Conservation (phyloP, 2,888 invertebrate species). For the Hedychridium roseum region DNA sequence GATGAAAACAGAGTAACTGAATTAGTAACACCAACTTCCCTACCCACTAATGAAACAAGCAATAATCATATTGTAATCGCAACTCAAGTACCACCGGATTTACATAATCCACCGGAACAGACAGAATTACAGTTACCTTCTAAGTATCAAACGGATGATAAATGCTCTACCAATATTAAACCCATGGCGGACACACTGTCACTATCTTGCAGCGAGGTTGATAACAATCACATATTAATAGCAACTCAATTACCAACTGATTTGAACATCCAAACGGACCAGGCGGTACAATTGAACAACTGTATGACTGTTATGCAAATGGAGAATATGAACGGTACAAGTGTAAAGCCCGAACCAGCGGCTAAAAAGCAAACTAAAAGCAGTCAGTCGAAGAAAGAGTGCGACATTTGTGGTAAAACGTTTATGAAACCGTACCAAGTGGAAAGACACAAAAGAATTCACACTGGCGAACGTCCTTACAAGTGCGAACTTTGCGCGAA, state of each 20-base stretch:
- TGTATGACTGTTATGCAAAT: conserved; percentile 27
- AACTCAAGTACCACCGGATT: conserved; percentile 13
- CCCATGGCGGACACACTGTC: too few relatives aligned
- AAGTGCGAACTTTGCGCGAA: conserved; percentile 68
- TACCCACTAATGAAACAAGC: conserved; percentile 9
- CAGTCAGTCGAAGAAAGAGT: conserved; percentile 42
- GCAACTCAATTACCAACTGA: conserved; percentile 4
- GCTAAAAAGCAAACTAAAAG: background rate
- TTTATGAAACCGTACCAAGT: conserved; percentile 68
- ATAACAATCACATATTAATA: too few relatives aligned
- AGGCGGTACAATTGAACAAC: conserved; percentile 21
- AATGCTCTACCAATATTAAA: too few relatives aligned
- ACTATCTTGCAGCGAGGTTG: too few relatives aligned
- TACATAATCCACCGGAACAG: conserved; percentile 8
- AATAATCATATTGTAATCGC: conserved; percentile 27
- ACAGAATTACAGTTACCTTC: too few relatives aligned
- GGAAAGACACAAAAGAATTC: conserved; percentile 66
- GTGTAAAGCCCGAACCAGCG: background rate
- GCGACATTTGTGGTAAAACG: conserved; percentile 64
- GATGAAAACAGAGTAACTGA: conserved; percentile 26
- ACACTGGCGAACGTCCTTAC: conserved; percentile 70
- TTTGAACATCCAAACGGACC: conserved; percentile 5
- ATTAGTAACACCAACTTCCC: conserved; percentile 13
- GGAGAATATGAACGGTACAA: background rate
- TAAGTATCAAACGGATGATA: too few relatives aligned